phyloP scores from a whole-genome alignment of 1,140 invertebrate genomes.

The Pogonus chalceus region DNA sequence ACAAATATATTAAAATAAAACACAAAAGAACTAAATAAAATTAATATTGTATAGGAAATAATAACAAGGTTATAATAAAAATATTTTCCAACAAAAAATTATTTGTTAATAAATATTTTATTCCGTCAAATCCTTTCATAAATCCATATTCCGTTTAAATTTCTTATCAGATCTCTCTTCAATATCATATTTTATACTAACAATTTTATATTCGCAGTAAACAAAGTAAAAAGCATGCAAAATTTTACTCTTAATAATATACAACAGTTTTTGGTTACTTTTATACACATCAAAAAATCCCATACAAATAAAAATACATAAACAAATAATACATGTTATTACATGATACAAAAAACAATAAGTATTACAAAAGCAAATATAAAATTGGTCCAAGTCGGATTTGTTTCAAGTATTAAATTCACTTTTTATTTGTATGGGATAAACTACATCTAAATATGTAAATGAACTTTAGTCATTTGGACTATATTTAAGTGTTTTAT shows the following conservation, averaged over 20 bases:
- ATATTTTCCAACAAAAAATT: no score
- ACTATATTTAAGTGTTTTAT: background rate
- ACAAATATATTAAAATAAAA: background rate
- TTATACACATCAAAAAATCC: background rate
- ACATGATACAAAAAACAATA: background rate
- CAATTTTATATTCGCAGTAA: constrained; percentile 1
- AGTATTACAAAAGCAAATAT: background rate
- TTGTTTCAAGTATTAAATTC: background rate
- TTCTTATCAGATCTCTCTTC: background rate
- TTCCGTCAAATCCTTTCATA: background rate
- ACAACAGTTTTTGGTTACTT: background rate
- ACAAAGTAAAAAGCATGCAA: constrained; percentile 4
- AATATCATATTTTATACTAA: background rate
- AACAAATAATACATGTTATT: background rate
- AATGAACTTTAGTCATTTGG: background rate
- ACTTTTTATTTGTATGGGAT: background rate
- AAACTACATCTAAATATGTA: background rate
- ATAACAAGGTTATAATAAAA: background rate
- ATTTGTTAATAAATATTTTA: background rate
- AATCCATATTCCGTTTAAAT: background rate
- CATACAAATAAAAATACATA: background rate
- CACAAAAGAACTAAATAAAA: background rate
- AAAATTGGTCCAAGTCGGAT: background rate
- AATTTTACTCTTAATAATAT: constrained; percentile 5
- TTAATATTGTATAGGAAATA: background rate